Conservation (phyloP, 2,888 invertebrate genomes). For the Stictocephala bisonia region DNA sequence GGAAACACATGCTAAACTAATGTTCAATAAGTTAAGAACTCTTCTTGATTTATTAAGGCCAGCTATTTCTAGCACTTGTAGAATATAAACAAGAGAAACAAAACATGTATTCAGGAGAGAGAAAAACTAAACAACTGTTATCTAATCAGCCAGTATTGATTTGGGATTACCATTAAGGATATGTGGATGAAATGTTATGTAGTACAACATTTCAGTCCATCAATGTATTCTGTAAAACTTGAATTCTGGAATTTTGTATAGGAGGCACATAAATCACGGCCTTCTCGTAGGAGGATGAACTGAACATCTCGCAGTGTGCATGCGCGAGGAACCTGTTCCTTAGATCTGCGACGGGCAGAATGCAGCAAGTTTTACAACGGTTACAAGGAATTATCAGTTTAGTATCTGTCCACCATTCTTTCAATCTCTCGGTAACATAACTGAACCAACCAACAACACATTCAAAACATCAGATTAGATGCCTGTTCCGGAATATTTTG, state of each 20-base stretch:
- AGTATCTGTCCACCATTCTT: no score
- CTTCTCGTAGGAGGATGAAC: no score
- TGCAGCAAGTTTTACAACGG: no score
- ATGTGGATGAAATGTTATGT: conserved; percentile 11
- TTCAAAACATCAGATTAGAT: no score
- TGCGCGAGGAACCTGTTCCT: no score
- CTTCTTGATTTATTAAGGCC: conserved; percentile 12
- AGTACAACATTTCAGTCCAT: background rate
- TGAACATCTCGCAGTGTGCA: no score
- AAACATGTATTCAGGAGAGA: background rate
- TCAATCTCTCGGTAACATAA: no score
- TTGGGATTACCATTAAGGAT: background rate
- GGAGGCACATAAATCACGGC: no score
- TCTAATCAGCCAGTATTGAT: conserved; percentile 1
- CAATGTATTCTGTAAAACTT: background rate
- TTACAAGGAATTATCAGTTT: no score
- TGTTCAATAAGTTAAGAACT: conserved; percentile 9
- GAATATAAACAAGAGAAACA: conserved; percentile 8
- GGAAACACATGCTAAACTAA: conserved; percentile 27
- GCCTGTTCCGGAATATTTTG: no score
- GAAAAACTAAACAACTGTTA: background rate
- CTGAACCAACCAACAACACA: no score
- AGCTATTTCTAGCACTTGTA: background rate
- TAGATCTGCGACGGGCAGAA: no score
- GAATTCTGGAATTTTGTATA: background rate